These are phyloP conservation scores for Drosophila ironensis DNA, from an alignment of 1,140 invertebrate genomes.

Conservation along the genomic window DNA sequence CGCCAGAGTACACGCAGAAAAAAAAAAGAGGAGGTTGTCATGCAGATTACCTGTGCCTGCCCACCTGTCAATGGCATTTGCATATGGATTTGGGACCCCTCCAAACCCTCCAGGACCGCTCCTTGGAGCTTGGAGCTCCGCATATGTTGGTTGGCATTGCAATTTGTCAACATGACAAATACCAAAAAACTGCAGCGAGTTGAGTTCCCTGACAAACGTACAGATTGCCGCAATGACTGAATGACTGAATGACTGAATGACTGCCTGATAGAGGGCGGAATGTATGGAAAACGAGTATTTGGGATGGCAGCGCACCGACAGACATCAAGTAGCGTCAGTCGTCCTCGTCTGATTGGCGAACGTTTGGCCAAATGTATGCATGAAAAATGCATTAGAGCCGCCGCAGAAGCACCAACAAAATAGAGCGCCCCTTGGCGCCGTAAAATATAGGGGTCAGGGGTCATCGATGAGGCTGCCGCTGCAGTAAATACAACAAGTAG, in stretches of 20 bases:
- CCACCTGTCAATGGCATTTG: constrained; percentile 59
- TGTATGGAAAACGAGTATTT: neutral
- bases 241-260: neutral
- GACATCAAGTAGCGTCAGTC: constrained; percentile 55
- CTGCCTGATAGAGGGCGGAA: neutral
- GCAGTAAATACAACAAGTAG: constrained; percentile 12
- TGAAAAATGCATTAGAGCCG: constrained; percentile 72
- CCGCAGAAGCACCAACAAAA: constrained; percentile 27
- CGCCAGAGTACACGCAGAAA: neutral
- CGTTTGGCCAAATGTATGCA: constrained; percentile 70
- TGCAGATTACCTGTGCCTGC: constrained; percentile 65
- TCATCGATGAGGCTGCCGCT: neutral
- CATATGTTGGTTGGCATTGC: constrained; percentile 44
- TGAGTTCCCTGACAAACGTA: constrained; percentile 9
- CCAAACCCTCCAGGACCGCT: neutral
- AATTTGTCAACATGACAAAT: constrained; percentile 70
- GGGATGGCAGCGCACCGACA: neutral
- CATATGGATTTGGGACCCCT: constrained; percentile 56
- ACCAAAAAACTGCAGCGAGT: constrained; percentile 43
- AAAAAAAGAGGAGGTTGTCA: constrained; percentile 42
- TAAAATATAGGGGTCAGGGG: too few species aligned
- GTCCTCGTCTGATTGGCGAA: constrained; percentile 64
- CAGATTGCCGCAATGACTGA: constrained; percentile 1
- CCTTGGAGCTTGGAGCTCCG: neutral
- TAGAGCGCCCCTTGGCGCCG: neutral